phyloP scores from a whole-genome alignment of 2,797 vertebrate species.

The Tamandua tetradactyla region DNA sequence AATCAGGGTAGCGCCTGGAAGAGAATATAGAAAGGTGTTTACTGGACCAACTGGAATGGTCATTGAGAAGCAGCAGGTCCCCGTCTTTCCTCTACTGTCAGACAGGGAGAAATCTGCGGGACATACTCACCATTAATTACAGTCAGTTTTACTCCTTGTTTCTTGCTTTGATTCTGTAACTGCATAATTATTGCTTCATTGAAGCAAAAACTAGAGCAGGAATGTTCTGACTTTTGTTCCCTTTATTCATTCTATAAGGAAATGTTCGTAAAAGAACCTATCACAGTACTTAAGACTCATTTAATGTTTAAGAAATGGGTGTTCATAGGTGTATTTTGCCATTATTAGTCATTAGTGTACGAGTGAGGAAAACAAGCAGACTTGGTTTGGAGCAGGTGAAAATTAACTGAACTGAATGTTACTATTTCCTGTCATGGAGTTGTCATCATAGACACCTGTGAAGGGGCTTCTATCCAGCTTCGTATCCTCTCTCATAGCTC shows the following conservation, averaged over 20 bases:
- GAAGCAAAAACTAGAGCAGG: background rate
- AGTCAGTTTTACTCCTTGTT: background rate
- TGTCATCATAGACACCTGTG: background rate
- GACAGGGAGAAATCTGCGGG: background rate
- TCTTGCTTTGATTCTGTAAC: background rate
- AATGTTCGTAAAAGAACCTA: background rate
- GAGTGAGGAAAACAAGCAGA: background rate
- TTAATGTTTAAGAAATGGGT: background rate
- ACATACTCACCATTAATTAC: background rate
- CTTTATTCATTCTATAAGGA: background rate
- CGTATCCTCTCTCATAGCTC: background rate
- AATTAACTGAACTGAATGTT: background rate
- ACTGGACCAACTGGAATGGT: fast-evolving
- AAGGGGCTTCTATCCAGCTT: background rate
- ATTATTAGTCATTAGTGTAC: background rate
- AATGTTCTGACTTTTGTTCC: background rate
- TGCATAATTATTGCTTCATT: background rate
- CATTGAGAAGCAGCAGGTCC: background rate
- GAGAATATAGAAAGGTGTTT: background rate
- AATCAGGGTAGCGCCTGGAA: conserved; percentile 90
- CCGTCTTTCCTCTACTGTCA: background rate
- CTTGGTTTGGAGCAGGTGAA: background rate
- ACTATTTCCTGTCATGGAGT: background rate
- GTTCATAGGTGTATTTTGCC: background rate
- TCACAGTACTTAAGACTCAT: background rate